Evolutionary conservation across 1,140 invertebrate genomes (phyloP), one percentile per base, ranked within the genome.

Genomic region (Anastrepha ludens): DNA sequence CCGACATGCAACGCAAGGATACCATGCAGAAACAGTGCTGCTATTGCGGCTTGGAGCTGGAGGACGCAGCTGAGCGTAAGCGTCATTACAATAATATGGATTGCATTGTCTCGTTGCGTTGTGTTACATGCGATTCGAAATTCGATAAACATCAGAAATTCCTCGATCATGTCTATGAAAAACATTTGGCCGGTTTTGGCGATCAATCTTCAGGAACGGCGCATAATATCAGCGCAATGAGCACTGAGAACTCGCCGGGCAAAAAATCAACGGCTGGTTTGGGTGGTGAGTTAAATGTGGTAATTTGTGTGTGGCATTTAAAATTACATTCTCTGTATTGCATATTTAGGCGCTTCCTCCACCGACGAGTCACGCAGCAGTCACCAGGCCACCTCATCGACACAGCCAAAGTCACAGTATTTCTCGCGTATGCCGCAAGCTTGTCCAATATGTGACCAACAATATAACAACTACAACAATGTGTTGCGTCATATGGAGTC

Each of bases 81-180:
- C 92, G 93, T 3, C 93, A 93, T 74, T 93, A 93, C 86, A 93
- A 93, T 87, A 93, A 93, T 81, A 92, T 93, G 91, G 92, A 92
- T 50, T 93, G 93, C 81, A 93, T 93, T 88, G 91, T 93, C 3
- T 90, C 90, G 3, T 55, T 93, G 50, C 91, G 91, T n/a, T 93
- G 93, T 89, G 91, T 92, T 89, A 93, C 93, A 15, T 93, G 93
- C 59, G 91, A 93, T 62, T 91, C 90, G 29, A 92, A 93, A 85
- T 89, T 93, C 87, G 92, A 93, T 87, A 91, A 90, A 60, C 91
- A 93, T 88, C 91, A 93, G 86, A 90, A 90, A 1, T 93, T 93
- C 87, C 89, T 93, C 47, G 92, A 93, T 9, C 93, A 93, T 62
- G 93, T 93, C 70, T 93, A 93, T 88, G 90, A 92, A 88, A 91